Conservation (phyloP, 2,797 vertebrate species). For the Sternotherus odoratus region DNA sequence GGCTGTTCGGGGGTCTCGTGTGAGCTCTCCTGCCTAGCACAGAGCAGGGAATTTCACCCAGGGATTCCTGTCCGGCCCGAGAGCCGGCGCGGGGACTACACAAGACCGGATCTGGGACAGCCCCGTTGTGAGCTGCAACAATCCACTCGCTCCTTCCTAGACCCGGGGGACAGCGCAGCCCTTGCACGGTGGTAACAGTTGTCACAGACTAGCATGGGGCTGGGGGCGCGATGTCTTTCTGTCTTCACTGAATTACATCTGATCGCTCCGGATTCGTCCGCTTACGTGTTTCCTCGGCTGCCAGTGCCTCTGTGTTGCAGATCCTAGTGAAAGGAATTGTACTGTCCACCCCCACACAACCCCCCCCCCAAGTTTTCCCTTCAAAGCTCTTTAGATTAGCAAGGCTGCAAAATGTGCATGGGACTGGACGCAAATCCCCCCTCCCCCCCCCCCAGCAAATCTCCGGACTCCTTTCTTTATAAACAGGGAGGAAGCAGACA, state of each 20-base stretch:
- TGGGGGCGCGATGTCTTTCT: background rate
- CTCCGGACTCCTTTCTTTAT: background rate
- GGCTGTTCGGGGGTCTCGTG: too few species aligned
- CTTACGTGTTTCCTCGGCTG: too few species aligned
- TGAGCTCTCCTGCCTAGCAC: background rate
- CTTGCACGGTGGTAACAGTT: too few species aligned
- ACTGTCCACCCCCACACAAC: background rate
- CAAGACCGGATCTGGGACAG: too few species aligned
- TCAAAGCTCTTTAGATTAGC: background rate
- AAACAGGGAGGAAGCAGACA: background rate
- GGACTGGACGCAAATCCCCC: slow-evolving; percentile 3
- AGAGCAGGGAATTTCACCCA: background rate
- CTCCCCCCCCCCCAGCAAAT: background rate
- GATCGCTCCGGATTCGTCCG: background rate
- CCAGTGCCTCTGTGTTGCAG: too few species aligned
- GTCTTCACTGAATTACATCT: background rate
- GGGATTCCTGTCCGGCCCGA: background rate
- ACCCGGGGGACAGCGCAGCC: too few species aligned
- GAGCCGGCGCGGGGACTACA: too few species aligned
- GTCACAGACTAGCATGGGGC: too few species aligned
- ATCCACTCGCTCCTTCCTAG: accelerated
- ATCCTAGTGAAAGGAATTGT: background rate
- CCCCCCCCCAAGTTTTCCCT: background rate
- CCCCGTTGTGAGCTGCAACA: background rate
- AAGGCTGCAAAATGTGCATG: background rate